A percentile compares a stretch with the other conserved stretches of the same genome.
Conservation (phyloP, 2,113 vertebrate genomes). For the Lates calcarifer region DNA sequence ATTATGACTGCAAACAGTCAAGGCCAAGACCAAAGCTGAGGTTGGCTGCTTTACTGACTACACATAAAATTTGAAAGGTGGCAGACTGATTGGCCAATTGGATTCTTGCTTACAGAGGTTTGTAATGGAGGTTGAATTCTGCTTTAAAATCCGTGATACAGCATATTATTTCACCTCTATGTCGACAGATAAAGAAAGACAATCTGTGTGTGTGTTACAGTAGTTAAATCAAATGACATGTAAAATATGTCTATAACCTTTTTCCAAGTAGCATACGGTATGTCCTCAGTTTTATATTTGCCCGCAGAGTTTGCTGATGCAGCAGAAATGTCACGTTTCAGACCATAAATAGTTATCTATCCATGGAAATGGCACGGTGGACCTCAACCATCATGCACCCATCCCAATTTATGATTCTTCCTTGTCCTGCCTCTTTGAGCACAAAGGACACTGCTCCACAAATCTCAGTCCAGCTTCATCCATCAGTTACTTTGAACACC, state of each 20-base stretch:
- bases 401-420: slow-evolving; percentile 60
- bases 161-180: slow-evolving; percentile 41
- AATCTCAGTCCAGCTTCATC: slow-evolving; percentile 45
- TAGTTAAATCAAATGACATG: slow-evolving; percentile 60
- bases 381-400: slow-evolving; percentile 43
- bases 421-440: slow-evolving; percentile 61
- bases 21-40: slow-evolving; percentile 48
- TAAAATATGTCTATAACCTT: slow-evolving; percentile 50
- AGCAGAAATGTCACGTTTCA: slow-evolving; percentile 64
- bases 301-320: slow-evolving; percentile 50
- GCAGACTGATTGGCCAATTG: slow-evolving; percentile 34
- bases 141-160: slow-evolving; percentile 32
- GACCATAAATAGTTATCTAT: slow-evolving; percentile 65
- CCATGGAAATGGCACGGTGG: slow-evolving; percentile 43
- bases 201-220: slow-evolving; percentile 31
- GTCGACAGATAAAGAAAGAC: slow-evolving; percentile 41
- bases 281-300: slow-evolving; percentile 54
- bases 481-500: slow-evolving; percentile 30
- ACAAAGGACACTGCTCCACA: slow-evolving; percentile 63
- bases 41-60: slow-evolving; percentile 41
- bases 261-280: slow-evolving; percentile 29
- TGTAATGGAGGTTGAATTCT: slow-evolving; percentile 29
- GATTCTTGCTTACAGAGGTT: slow-evolving; percentile 25
- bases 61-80: slow-evolving; percentile 63
- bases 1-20: slow-evolving; percentile 48